phyloP scores from a whole-genome alignment of 2,113 vertebrate species.

The Nymphicus hollandicus region DNA sequence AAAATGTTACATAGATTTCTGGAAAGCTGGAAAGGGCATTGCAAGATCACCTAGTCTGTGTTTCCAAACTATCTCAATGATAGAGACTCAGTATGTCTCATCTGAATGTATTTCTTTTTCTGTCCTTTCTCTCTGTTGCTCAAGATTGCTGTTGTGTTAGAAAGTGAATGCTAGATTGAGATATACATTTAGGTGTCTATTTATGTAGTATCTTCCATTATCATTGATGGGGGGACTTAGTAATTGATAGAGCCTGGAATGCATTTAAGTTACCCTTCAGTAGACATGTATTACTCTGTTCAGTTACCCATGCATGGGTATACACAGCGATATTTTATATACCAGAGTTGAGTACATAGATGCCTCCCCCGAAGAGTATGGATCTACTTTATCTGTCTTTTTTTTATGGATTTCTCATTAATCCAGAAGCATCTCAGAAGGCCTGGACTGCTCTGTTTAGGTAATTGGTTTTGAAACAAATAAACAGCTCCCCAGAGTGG shows the following conservation, averaged over 20 bases:
- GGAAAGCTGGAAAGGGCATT: neutral
- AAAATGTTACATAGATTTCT: neutral
- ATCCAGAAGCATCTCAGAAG: neutral
- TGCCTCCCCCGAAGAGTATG: neutral
- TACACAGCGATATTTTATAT: neutral
- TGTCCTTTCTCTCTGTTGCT: neutral
- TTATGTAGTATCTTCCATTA: neutral
- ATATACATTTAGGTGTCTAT: neutral
- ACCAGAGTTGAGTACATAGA: neutral
- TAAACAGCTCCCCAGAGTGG: neutral
- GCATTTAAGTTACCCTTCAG: neutral
- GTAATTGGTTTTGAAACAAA: neutral
- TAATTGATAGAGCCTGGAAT: neutral
- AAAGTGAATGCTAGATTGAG: neutral
- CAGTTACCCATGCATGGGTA: fast-evolving
- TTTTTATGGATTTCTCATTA: neutral
- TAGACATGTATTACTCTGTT: neutral
- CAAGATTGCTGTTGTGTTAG: neutral
- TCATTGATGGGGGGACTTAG: neutral
- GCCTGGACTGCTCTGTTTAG: neutral
- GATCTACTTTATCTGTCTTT: neutral
- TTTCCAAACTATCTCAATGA: neutral
- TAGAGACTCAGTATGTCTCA: neutral
- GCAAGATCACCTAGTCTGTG: neutral
- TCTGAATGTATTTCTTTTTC: neutral